Evolutionary conservation across 2,113 vertebrate species (phyloP), one percentile per base, ranked within the genome.

Genomic region (Sinocyclocheilus rhinocerous): DNA sequence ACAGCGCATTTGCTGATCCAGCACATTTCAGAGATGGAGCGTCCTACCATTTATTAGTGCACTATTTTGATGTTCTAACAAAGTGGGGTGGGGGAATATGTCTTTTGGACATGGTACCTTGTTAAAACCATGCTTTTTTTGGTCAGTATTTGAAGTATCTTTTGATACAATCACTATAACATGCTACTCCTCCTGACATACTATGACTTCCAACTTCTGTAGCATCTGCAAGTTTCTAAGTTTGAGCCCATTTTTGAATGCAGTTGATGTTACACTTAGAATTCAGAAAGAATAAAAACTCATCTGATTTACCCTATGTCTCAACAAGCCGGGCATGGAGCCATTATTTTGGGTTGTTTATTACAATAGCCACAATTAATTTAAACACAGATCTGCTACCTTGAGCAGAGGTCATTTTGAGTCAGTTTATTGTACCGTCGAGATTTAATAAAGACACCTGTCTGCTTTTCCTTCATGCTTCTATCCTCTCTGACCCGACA

Each of bases 371-470:
- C n/a, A 57, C 63, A 26, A 65, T 81, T 20, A 48, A 65, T 29
- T 65, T 10, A 67, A 48, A 26, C 13, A 67, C 1, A 48, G 79
- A 65, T 6, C 13, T 26, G 15, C 39, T 67, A 81, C n/a, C 59
- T 81, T 81, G 59, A 81, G 42, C 61, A 48, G 77, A 63, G n/a
- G 67, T 65, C n/a, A 26, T 48, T 63, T 42, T 45, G n/a, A 63
- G 22, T 24, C 36, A 39, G 57, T 22, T 81, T 45, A 63, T 24
- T 65, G n/a, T 45, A 63, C 78, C 10, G n/a, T 79, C 5, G 16
- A 65, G n/a, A 15, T 65, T 48, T 65, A 24, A 65, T 42, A 33
- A 55, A 61, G 55, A 61, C 59, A 48, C 39, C 2, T 11, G 4
- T 12, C 10, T 42, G 42, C 22, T 16, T 61, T 81, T 45, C 15